Conservation (phyloP, 2,113 vertebrate species). For the Sciurus niger region DNA sequence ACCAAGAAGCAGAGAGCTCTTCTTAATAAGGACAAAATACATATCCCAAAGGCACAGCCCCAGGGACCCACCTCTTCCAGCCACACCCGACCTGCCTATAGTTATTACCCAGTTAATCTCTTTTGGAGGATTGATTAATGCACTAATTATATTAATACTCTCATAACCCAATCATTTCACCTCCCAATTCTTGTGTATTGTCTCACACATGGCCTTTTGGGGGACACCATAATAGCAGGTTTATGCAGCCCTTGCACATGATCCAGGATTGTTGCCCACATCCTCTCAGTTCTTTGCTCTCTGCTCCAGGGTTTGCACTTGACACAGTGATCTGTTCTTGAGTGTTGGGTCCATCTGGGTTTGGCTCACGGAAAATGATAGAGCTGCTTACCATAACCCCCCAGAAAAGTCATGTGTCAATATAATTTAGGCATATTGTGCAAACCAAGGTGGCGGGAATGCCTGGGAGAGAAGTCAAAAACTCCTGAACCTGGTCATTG, state of each 20-base stretch:
- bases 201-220: too few relatives aligned
- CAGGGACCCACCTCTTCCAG: too few relatives aligned
- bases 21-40: too few relatives aligned
- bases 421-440: neutral
- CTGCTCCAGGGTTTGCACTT: neutral
- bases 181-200: too few relatives aligned
- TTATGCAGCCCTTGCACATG: neutral
- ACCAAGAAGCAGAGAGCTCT: too few relatives aligned
- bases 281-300: neutral
- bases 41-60: too few relatives aligned
- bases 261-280: neutral
- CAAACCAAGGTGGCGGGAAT: neutral
- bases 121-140: too few relatives aligned
- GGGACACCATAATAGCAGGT: too few relatives aligned
- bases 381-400: neutral
- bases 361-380: neutral
- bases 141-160: too few relatives aligned
- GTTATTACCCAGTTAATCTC: too few relatives aligned
- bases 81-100: too few relatives aligned
- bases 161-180: too few relatives aligned
- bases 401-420: neutral
- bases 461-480: neutral
- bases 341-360: neutral
- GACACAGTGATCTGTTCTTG: neutral
- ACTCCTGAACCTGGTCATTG: neutral